Evolutionary conservation across 2,113 vertebrate genomes (phyloP).

Genomic region (Neolamprologus toae): DNA sequence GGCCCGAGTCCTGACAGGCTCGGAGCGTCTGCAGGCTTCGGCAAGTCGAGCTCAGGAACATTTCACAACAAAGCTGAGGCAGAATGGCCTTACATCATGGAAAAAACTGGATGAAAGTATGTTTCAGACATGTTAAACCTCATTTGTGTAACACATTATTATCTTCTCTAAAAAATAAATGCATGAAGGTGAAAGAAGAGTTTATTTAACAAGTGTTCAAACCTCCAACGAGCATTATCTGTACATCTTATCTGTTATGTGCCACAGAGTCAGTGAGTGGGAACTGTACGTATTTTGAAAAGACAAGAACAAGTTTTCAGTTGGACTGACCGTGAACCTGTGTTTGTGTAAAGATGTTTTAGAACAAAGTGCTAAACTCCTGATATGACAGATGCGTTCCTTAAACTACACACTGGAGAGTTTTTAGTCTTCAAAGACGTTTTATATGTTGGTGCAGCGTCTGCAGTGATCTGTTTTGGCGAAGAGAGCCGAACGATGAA

Average conservation of each 20-base stretch:
- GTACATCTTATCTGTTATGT: background rate
- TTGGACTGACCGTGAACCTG: background rate
- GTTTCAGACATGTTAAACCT: background rate
- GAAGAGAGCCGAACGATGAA: background rate
- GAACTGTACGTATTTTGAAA: background rate
- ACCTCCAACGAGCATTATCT: background rate
- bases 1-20: background rate
- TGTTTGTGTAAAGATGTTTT: background rate
- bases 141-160: background rate
- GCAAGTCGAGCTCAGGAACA: background rate
- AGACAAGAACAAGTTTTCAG: background rate
- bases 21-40: background rate
- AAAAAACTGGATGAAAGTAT: background rate
- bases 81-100: background rate
- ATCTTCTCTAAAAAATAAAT: background rate
- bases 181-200: fast-evolving
- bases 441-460: background rate
- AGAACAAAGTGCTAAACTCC: background rate
- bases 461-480: fast-evolving
- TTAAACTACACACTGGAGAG: background rate
- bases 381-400: background rate
- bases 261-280: fast-evolving
- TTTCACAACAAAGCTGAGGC: background rate
- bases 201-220: background rate
- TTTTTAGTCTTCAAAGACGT: fast-evolving